These are phyloP conservation scores for Odiellus spinosus DNA, from an alignment of 2,888 invertebrate genomes.

Conservation along the genomic window DNA sequence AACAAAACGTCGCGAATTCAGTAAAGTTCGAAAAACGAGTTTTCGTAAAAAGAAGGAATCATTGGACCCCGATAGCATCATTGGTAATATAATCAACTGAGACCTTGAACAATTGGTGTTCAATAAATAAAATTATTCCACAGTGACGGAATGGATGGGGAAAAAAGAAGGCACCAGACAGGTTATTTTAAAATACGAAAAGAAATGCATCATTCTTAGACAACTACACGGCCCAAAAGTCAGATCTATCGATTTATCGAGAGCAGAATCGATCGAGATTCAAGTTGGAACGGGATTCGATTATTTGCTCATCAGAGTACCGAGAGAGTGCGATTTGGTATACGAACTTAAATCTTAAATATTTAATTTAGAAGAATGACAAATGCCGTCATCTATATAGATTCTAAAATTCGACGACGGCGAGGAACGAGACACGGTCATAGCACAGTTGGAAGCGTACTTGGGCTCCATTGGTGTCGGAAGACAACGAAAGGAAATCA, in stretches of 20 bases:
- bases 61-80: too few species aligned
- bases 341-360: too few species aligned
- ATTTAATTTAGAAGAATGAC: too few species aligned
- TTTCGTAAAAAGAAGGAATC: too few species aligned
- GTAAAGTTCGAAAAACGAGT: too few species aligned
- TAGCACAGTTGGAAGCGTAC: constrained; percentile 30
- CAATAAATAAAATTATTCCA: too few species aligned
- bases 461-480: constrained; percentile 22
- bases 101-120: too few species aligned
- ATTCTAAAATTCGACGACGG: constrained; percentile 35
- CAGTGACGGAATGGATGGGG: constrained; percentile 33
- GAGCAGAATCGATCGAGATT: constrained; percentile 22
- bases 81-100: too few species aligned
- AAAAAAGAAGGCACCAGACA: constrained; percentile 26
- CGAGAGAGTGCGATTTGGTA: constrained; percentile 40
- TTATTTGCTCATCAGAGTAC: constrained; percentile 30
- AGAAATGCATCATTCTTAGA: constrained; percentile 30
- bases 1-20: too few species aligned
- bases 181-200: constrained; percentile 30
- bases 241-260: constrained; percentile 33
- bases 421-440: constrained; percentile 30
- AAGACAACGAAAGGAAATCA: constrained; percentile 14
- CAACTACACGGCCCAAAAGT: constrained; percentile 22
- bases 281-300: constrained; percentile 15
- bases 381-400: constrained; percentile 22